Percentiles rank a stretch among this genome's conserved stretches.
Evolutionary conservation across 2,113 vertebrate genomes (phyloP).

Genomic region (Petromus typicus): DNA sequence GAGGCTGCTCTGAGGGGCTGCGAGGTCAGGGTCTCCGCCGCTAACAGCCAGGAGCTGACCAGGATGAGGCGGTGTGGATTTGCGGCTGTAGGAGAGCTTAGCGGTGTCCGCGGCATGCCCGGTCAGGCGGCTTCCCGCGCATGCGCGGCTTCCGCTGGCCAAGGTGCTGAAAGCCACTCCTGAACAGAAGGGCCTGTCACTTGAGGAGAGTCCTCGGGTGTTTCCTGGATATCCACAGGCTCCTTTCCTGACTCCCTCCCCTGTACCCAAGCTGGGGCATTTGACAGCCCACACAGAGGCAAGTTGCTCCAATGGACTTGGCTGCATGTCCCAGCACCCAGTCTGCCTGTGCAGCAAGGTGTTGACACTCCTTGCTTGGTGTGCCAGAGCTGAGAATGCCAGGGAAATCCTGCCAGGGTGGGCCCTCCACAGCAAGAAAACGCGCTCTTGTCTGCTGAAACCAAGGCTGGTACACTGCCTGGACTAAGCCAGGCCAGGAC

Average conservation of each 20-base stretch:
- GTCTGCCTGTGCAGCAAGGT: too few relatives aligned
- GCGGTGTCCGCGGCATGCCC: too few relatives aligned
- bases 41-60: not conserved
- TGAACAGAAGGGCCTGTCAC: not conserved
- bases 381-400: not conserved
- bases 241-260: not conserved
- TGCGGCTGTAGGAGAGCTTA: not conserved
- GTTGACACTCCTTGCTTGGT: not conserved
- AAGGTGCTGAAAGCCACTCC: not conserved
- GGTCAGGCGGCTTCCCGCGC: too few relatives aligned
- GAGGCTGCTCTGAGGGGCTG: accelerated
- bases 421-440: not conserved
- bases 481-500: not conserved
- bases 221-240: too few relatives aligned
- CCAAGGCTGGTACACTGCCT: not conserved
- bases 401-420: not conserved
- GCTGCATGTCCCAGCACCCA: too few relatives aligned
- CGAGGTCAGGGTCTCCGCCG: accelerated
- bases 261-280: not conserved
- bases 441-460: not conserved
- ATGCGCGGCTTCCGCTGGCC: not conserved
- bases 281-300: not conserved
- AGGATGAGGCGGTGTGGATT: too few relatives aligned
- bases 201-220: not conserved
- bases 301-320: not conserved